Base-by-base conservation (phyloP, 2,888 invertebrate species). In the Flabesymbios commensalis region DNA sequence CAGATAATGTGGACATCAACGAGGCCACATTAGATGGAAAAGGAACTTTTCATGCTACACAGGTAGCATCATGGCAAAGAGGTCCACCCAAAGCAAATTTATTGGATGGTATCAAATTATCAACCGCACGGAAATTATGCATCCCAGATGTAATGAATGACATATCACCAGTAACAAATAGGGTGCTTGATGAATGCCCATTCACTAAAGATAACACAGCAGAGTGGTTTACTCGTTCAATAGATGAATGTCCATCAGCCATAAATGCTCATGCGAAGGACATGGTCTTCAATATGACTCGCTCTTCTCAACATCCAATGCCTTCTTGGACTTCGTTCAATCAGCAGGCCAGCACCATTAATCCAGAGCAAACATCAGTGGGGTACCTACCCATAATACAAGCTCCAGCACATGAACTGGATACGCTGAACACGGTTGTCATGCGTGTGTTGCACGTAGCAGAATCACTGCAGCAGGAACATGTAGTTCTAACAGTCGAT, bases 361-460 rank as follows among this genome's bases (percentile, higher is more conserved):
- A 49, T 31, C 49, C 29, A 10, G 29, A 26, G 31, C 26, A 26
- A 49, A 49, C 49, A 14, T 29, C 49, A 29, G 49, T 49, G 7
- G 49, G 29, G 7, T 49, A 49, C 49, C 31, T 49, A 31, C 49
- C 49, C 7, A 49, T 49, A 14, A 49, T 49, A 29, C 49, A 49
- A 32, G 49, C 28, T 29, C 63, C 59, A 17, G 63, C 63, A 26
- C 48, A 59, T 43, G 55, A 63, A 1, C 24, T 45, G 22, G 63
- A 61, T 28, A 63, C 63, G 10, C 4, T 63, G 42, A 41, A 39
- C 29, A 59, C 63, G 3, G 63, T 63, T 14, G 24, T 59, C 4
- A 3, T 10, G n/a, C 10, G 54, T 19, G 19, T n/a, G 32, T 28
- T 24, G 14, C 4, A 57, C 33, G 54, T 59, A 42, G 14, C 49